Percentiles rank a stretch among this genome's conserved stretches.
phyloP scores from a whole-genome alignment of 1,140 invertebrate genomes.

The Procambarus clarkii region DNA sequence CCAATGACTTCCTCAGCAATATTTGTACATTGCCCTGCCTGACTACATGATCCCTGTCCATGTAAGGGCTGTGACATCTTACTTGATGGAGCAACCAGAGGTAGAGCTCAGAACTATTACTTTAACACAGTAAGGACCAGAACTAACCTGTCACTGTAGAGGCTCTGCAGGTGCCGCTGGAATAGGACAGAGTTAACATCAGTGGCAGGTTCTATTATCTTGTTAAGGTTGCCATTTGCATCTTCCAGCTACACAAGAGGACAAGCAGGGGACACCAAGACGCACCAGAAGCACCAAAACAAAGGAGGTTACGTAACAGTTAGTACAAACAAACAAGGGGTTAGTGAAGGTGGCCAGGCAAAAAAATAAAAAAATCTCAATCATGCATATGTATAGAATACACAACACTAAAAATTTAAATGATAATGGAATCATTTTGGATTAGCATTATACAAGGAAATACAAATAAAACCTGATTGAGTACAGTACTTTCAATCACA shows the following conservation, averaged over 20 bases:
- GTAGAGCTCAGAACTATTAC: neutral
- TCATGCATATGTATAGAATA: too few relatives aligned
- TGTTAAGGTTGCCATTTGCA: neutral
- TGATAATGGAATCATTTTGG: too few relatives aligned
- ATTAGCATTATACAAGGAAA: too few relatives aligned
- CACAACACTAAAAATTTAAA: too few relatives aligned
- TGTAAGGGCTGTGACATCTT: neutral
- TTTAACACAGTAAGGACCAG: neutral
- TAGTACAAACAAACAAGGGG: neutral
- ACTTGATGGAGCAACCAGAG: neutral
- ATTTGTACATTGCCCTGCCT: too few relatives aligned
- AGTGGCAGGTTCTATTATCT: constrained; percentile 11
- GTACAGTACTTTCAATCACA: too few relatives aligned
- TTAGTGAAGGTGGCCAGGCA: neutral
- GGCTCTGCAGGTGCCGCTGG: constrained; percentile 56
- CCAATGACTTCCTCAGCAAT: too few relatives aligned
- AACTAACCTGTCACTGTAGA: constrained; percentile 63
- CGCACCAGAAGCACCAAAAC: neutral
- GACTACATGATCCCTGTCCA: too few relatives aligned
- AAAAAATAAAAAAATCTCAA: too few relatives aligned
- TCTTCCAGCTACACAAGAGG: constrained; percentile 1
- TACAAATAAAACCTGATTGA: too few relatives aligned
- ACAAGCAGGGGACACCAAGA: neutral
- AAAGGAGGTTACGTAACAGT: neutral
- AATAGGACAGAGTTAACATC: constrained; percentile 33